Percentiles rank a stretch among this genome's conserved stretches.
Evolutionary conservation across 2,888 invertebrate species (phyloP).

Genomic region (Drosophila infuscata): DNA sequence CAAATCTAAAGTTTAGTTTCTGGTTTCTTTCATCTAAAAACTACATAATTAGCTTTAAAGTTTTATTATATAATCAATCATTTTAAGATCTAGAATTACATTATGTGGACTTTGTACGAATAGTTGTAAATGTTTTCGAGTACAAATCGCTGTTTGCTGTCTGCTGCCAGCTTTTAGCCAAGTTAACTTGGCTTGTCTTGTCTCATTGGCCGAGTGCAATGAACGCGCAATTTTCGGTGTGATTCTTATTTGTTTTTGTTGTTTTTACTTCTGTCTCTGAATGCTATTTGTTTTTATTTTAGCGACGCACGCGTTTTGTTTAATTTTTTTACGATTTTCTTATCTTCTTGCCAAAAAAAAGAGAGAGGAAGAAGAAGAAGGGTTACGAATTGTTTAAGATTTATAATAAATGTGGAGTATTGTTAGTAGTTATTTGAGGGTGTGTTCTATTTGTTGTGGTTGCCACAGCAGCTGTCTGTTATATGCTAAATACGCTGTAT

Average conservation of each 20-base stretch:
- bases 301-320: conserved; percentile 44
- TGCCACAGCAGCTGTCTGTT: conserved; percentile 33
- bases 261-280: conserved; percentile 5
- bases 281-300: conserved; percentile 65
- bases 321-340: conserved; percentile 38
- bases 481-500: conserved; percentile 21
- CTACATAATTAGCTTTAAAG: accelerated
- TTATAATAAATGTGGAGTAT: conserved; percentile 9
- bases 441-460: conserved; percentile 8
- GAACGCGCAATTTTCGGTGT: conserved; percentile 53
- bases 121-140: conserved; percentile 22
- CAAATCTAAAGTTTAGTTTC: background rate
- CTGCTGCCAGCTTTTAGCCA: conserved; percentile 54
- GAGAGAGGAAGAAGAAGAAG: conserved; percentile 4
- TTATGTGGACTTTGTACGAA: background rate
- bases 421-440: conserved; percentile 6
- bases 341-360: conserved; percentile 66
- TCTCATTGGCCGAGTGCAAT: conserved; percentile 62
- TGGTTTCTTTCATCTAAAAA: background rate
- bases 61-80: background rate
- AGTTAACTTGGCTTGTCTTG: conserved; percentile 34
- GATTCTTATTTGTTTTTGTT: conserved; percentile 35
- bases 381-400: background rate
- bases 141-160: conserved; percentile 28
- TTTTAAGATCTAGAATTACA: background rate